Base-by-base conservation (phyloP, 2,113 vertebrate genomes). In the Gopherus flavomarginatus region DNA sequence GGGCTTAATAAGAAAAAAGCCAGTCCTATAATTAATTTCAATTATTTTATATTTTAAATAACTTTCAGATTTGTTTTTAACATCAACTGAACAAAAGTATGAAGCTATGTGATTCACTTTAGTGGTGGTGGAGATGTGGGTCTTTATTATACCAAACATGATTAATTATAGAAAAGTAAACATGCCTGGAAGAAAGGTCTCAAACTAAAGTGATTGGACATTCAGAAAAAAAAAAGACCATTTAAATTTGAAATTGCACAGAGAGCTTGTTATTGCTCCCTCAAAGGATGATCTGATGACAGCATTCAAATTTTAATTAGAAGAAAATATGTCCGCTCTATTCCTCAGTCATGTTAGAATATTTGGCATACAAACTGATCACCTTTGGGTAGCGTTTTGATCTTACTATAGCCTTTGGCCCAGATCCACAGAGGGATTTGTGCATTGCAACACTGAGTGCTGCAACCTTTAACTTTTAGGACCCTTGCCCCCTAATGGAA, bases 271-370 rank as follows among this genome's bases (percentile, higher is more conserved):
- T 98, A 97, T 94, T 94, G 92, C 86, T 97, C 92, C 94, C 78
- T 95, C 94, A 59, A 81, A 95, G 85, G 72, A 94, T 96, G 94
- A 96, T 93, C 83, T 94, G 92, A 95, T 97, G 97, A 95, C 96
- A 95, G 95, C 84, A 87, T 97, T 97, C 95, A 94, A 95, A 97
- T 93, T 96, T 96, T 98, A 96, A 97, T 97, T 97, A 96, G 80
- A 81, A 96, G 86, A 94, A 62, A 94, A 96, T 97, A 97, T 87
- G 93, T 97, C 95, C 97, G 86, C 88, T 93, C 65, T 92, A 87
- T 90, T 97, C 81, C 77, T 88, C 87, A 93, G 89, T 88, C 94
- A 94, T 62, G 86, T 78, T 59, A 89, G 4, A 38, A 88, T 91
- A 91, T 86, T 85, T 93, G 49, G 91, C 92, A 93, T 85, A 65